These are phyloP conservation scores for Macrobrachium nipponense DNA, from an alignment of 1,140 invertebrate genomes.

Conservation along the genomic window DNA sequence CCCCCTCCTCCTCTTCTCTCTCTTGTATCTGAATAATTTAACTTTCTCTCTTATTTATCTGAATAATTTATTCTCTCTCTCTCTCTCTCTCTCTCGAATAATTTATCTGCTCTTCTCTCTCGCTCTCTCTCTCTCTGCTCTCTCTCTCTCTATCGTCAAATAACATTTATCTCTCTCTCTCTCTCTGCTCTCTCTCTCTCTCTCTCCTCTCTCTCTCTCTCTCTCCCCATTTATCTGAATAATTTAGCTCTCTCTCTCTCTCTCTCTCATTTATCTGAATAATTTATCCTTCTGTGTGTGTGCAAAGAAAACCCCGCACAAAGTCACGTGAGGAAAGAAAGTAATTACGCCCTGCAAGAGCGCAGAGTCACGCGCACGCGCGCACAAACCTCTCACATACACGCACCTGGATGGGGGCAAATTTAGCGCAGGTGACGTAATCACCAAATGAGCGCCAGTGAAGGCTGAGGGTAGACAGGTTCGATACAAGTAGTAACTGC, in stretches of 20 bases:
- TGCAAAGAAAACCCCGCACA: neutral
- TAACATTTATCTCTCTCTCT: conserved; percentile 9
- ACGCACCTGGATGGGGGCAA: no score
- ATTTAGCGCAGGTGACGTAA: no score
- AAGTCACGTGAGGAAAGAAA: no score
- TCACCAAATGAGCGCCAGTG: no score
- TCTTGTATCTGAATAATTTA: neutral
- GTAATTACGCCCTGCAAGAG: no score
- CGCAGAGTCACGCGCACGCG: no score
- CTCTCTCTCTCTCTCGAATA: conserved; percentile 4
- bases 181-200: neutral
- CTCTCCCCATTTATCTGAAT: neutral
- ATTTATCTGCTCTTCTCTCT: neutral
- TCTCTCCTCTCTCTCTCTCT: neutral
- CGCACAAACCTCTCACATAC: no score
- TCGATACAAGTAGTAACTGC: no score
- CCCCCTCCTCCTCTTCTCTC: no score
- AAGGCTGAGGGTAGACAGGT: no score
- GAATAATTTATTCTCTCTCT: neutral
- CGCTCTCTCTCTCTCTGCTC: no score
- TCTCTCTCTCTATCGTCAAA: conserved; percentile 5
- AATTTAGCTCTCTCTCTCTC: neutral
- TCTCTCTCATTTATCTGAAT: neutral
- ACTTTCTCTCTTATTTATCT: neutral
- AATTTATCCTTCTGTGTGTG: neutral